Evolutionary conservation across 2,888 invertebrate species (phyloP).

Genomic region (Mongoloraphidia duomilia): DNA sequence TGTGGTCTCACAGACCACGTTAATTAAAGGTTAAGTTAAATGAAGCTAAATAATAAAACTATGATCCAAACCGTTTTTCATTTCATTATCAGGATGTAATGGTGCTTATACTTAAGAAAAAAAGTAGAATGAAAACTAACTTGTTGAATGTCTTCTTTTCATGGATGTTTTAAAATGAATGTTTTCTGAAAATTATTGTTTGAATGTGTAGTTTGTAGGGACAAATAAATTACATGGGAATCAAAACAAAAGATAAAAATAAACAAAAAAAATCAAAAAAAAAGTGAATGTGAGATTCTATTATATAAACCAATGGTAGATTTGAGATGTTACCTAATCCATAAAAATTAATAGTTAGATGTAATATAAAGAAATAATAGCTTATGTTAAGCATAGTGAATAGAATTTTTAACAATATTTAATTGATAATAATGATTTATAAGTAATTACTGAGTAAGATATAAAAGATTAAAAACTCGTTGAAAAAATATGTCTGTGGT

Average conservation of each 20-base stretch:
- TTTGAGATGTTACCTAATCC: too few species aligned
- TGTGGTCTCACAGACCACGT: too few species aligned
- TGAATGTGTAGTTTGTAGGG: neutral
- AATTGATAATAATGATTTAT: constrained; percentile 1
- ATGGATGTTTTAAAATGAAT: too few species aligned
- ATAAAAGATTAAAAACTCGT: neutral
- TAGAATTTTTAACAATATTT: neutral
- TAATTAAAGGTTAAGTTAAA: too few species aligned
- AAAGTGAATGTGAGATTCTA: neutral
- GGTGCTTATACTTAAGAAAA: too few species aligned
- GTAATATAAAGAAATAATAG: neutral
- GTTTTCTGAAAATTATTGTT: too few species aligned
- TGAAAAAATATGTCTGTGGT: constrained; percentile 8
- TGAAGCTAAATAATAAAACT: too few species aligned
- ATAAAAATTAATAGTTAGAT: neutral
- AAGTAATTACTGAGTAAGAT: neutral
- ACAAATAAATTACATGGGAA: neutral
- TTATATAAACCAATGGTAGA: neutral
- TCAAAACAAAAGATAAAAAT: neutral
- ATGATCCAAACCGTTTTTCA: too few species aligned
- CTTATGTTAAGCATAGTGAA: constrained; percentile 4
- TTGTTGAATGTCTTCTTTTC: too few species aligned
- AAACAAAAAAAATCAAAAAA: neutral
- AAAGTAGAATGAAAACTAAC: too few species aligned
- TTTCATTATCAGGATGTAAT: too few species aligned